Evolutionary conservation across 2,888 invertebrate genomes (phyloP).

Genomic region (Mongoloraphidia duomilia): DNA sequence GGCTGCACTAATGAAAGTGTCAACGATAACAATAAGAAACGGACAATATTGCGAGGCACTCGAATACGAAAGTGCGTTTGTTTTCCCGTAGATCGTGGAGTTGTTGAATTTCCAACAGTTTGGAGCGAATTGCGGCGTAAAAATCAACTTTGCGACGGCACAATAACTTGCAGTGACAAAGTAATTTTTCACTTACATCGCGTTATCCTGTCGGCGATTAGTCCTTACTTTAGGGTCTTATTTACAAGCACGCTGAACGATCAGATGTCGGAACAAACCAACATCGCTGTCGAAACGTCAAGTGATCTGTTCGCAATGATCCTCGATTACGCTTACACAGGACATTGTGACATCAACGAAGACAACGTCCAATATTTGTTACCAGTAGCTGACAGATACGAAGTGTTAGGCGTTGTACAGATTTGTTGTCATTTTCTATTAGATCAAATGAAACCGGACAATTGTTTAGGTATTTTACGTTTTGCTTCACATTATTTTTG

Average conservation of each 20-base stretch:
- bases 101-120: slow-evolving; percentile 48
- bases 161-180: slow-evolving; percentile 46
- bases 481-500: slow-evolving; percentile 59
- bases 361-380: slow-evolving; percentile 56
- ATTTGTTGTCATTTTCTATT: slow-evolving; percentile 52
- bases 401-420: slow-evolving; percentile 56
- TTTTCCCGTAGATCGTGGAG: slow-evolving; percentile 40
- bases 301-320: slow-evolving; percentile 46
- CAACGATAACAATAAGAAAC: too few species aligned
- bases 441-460: slow-evolving; percentile 46
- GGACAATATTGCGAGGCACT: too few species aligned
- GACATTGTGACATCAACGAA: slow-evolving; percentile 44
- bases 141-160: slow-evolving; percentile 55
- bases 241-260: slow-evolving; percentile 53
- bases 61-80: slow-evolving; percentile 38
- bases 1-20: too few species aligned
- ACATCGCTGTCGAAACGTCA: slow-evolving; percentile 44
- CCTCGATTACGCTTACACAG: slow-evolving; percentile 63
- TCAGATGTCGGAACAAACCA: slow-evolving; percentile 42
- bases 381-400: slow-evolving; percentile 57
- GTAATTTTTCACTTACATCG: slow-evolving; percentile 49
- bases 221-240: slow-evolving; percentile 58
- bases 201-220: slow-evolving; percentile 54
- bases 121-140: slow-evolving; percentile 53
- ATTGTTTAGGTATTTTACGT: slow-evolving; percentile 56